A percentile compares a stretch with the other conserved stretches of the same genome.
phyloP scores from a whole-genome alignment of 2,113 vertebrate species.

The Abramis brama region DNA sequence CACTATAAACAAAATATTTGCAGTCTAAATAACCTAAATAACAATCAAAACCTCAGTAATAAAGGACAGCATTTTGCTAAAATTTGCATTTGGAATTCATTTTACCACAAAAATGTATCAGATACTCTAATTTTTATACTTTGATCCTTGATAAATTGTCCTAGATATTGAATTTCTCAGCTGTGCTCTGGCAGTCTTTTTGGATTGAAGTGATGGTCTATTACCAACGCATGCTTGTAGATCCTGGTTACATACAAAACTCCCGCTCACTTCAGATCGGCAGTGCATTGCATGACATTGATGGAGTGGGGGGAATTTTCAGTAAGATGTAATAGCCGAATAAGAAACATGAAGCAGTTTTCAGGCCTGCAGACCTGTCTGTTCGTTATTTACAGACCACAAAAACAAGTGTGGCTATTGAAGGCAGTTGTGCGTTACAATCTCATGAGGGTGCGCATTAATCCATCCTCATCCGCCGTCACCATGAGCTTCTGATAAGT shows the following conservation, averaged over 20 bases:
- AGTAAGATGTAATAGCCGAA: slow-evolving; percentile 24
- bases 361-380: slow-evolving; percentile 22
- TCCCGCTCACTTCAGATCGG: slow-evolving; percentile 24
- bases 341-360: slow-evolving; percentile 42
- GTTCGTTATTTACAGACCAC: slow-evolving; percentile 24
- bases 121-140: neutral
- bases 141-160: neutral
- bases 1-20: neutral
- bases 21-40: neutral
- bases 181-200: slow-evolving; percentile 3
- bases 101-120: neutral
- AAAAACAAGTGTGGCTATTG: neutral
- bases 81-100: too few relatives aligned
- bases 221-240: slow-evolving; percentile 33
- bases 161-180: neutral
- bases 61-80: neutral
- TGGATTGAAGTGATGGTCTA: slow-evolving; percentile 44
- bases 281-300: slow-evolving; percentile 37
- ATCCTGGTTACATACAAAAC: slow-evolving; percentile 20
- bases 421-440: neutral
- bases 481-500: slow-evolving; percentile 2
- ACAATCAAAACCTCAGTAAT: neutral
- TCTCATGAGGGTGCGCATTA: neutral
- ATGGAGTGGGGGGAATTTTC: slow-evolving; percentile 41
- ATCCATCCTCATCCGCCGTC: neutral